A percentile compares a stretch with the other conserved stretches of the same genome.
These are phyloP conservation scores for Melanotaenia parkinsoni DNA, from an alignment of 2,797 vertebrate genomes.

Conservation along the genomic window DNA sequence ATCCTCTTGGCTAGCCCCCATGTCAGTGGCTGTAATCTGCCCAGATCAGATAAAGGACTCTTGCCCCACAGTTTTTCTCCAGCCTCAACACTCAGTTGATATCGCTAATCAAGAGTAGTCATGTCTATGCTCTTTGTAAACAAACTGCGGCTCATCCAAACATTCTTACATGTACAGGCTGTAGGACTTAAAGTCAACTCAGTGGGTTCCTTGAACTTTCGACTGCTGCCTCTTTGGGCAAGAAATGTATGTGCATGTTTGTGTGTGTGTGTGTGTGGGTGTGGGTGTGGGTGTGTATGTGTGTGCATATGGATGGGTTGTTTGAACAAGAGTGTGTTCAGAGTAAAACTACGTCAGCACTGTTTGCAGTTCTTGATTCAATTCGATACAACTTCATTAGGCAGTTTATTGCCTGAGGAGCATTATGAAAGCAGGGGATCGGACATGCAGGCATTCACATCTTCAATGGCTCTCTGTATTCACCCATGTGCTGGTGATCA, in stretches of 20 bases:
- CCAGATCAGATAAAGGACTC: slow-evolving; percentile 64
- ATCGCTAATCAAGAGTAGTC: slow-evolving; percentile 35
- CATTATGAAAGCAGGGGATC: slow-evolving; percentile 39
- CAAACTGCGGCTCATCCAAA: slow-evolving; percentile 48
- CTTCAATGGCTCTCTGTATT: slow-evolving; percentile 51
- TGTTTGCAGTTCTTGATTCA: slow-evolving; percentile 46
- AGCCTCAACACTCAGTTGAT: slow-evolving; percentile 44
- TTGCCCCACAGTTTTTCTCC: slow-evolving; percentile 30
- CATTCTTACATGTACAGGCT: slow-evolving; percentile 38
- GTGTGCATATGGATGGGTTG: not conserved
- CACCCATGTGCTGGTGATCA: slow-evolving; percentile 28
- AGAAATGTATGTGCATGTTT: slow-evolving; percentile 21
- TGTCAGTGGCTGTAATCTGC: slow-evolving; percentile 77
- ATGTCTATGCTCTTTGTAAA: slow-evolving; percentile 48
- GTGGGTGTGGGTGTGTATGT: slow-evolving; percentile 1
- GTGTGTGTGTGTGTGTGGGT: slow-evolving; percentile 18
- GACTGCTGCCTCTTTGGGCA: slow-evolving; percentile 42
- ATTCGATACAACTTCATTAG: slow-evolving; percentile 49
- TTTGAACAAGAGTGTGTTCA: slow-evolving; percentile 38
- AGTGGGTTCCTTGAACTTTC: slow-evolving; percentile 61
- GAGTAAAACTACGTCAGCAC: slow-evolving; percentile 41
- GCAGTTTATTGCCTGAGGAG: slow-evolving; percentile 37
- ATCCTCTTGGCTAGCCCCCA: slow-evolving; percentile 79
- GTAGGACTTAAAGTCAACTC: slow-evolving; percentile 33
- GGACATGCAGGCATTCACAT: slow-evolving; percentile 30